These are phyloP conservation scores for Drosophila testacea DNA, from an alignment of 2,888 invertebrate species.

Conservation along the genomic window DNA sequence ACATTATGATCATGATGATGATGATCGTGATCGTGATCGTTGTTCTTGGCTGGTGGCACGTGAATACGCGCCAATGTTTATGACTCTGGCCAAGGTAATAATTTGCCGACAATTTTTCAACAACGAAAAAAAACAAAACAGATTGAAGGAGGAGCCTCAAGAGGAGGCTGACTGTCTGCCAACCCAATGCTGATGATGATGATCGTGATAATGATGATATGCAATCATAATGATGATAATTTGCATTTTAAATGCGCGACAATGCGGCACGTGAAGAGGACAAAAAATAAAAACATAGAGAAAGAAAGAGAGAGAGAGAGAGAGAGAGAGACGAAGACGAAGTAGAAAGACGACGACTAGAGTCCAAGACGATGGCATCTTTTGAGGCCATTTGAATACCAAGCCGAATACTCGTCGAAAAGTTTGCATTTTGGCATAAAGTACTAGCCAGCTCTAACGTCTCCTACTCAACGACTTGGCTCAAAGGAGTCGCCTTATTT, in stretches of 20 bases:
- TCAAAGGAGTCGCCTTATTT: conserved; percentile 73
- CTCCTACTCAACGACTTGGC: conserved; percentile 14
- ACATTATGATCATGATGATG: conserved; percentile 32
- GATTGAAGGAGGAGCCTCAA: conserved; percentile 23
- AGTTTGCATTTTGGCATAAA: conserved; percentile 67
- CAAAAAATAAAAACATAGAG: not conserved
- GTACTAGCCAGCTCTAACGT: conserved; percentile 44
- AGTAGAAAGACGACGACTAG: not conserved
- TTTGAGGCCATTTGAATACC: conserved; percentile 71
- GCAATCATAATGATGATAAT: conserved; percentile 79
- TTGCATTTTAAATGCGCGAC: conserved; percentile 81
- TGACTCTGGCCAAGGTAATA: conserved; percentile 74
- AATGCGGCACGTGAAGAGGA: conserved; percentile 59
- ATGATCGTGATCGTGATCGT: conserved; percentile 42
- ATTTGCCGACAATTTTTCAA: conserved; percentile 76
- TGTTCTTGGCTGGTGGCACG: conserved; percentile 55
- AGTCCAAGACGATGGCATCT: conserved; percentile 51
- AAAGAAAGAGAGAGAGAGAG: not conserved
- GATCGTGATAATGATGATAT: conserved; percentile 50
- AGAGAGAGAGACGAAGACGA: not conserved
- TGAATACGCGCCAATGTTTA: conserved; percentile 77
- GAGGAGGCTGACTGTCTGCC: conserved; percentile 27
- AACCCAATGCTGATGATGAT: conserved; percentile 21
- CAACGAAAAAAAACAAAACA: not conserved
- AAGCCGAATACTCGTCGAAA: conserved; percentile 31